Evolutionary conservation across 1,140 invertebrate genomes (phyloP), one percentile per base, ranked within the genome.

Genomic region (Caerostris darwini): DNA sequence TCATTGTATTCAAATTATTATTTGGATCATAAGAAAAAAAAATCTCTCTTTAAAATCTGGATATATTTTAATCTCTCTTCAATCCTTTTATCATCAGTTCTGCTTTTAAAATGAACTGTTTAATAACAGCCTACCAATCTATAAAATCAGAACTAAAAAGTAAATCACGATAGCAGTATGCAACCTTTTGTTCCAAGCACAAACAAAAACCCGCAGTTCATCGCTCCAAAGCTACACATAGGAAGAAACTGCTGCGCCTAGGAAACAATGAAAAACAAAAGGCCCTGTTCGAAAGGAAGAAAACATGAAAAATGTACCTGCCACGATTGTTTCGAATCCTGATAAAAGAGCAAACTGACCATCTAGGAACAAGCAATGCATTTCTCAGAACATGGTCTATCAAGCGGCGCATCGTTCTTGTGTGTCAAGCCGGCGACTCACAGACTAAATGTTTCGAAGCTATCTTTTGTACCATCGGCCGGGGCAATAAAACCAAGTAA

Each of bases 321-420:
- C 58, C 90, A 92, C 77, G 77, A 56, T 17, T 10, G 14, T 64
- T 50, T 64, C 17, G 14, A n/a, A 4, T 59, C 50, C 17, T 53
- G 90, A 92, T 92, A 92, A 92, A 92, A 17, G 58, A 61, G n/a
- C 34, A 57, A 89, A 83, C 90, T 92, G 90, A 90, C 89, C 89
- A 90, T 77, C 19, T 64, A 57, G 19, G 77, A 92, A 19, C 69
- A 77, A 77, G 50, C 34, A 77, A 77, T 34, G 69, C 69, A 77
- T 90, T 90, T 77, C 6, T 53, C 56, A 17, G 19, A 58, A 81
- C 56, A 81, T 83, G 90, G 64, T 83, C 8, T 61, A 58, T 85
- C 50, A 10, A 7, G 34, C 59, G 89, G n/a, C 67, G 54, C 69
- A 90, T 90, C 67, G 69, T 67, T 81, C 77, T 64, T 58, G 69